phyloP scores from a whole-genome alignment of 2,888 invertebrate species.

The Bombylius discolor region DNA sequence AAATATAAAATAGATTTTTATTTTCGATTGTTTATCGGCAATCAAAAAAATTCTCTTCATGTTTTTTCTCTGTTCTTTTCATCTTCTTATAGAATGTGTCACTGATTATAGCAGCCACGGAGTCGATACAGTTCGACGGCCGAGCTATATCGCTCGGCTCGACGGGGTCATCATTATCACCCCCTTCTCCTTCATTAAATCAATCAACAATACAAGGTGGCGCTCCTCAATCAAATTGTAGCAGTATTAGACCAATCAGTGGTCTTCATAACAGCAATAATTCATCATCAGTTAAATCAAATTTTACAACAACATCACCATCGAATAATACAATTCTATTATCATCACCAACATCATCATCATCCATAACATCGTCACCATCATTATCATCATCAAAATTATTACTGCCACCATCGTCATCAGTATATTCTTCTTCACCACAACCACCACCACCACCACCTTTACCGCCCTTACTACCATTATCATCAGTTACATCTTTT shows the following conservation, averaged over 20 bases:
- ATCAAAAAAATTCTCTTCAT: neutral
- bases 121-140: constrained; percentile 21
- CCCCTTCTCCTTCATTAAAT: constrained; percentile 4
- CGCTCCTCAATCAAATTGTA: neutral
- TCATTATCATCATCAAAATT: neutral
- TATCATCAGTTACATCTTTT: neutral
- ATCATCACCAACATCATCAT: neutral
- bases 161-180: constrained; percentile 5
- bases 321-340: neutral
- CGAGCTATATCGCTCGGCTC: constrained; percentile 19
- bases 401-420: neutral
- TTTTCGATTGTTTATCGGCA: neutral
- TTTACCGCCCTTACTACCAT: neutral
- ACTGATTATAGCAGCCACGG: constrained; percentile 18
- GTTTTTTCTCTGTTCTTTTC: neutral
- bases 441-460: neutral
- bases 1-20: too few species aligned
- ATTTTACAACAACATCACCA: constrained; percentile 3
- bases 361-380: constrained; percentile 1
- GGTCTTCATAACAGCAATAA: constrained; percentile 1
- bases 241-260: constrained; percentile 1
- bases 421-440: neutral
- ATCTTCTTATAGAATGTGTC: constrained; percentile 14
- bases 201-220: neutral
- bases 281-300: constrained; percentile 1